Base-by-base conservation (phyloP, 2,113 vertebrate genomes). In the Tiliqua scincoides region DNA sequence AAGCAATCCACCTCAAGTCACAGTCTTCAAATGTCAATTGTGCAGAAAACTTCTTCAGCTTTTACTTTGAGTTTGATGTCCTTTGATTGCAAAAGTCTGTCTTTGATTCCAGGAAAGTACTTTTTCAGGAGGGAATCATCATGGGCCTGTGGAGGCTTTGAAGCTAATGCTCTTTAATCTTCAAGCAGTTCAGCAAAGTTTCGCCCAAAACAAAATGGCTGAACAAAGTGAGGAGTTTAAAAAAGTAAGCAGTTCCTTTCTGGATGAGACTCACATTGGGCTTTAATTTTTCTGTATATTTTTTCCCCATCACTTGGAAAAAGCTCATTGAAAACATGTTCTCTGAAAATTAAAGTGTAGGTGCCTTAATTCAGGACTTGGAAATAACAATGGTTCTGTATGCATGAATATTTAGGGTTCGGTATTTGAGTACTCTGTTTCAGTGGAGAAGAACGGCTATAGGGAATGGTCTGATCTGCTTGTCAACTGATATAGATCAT, bases 101-200 rank as follows among this genome's bases (percentile, higher is more conserved):
- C 48, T 92, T 93, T 91, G 74, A 72, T 6, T 81, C 48, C 82
- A 97, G 96, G 93, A 85, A 67, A 85, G 63, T 17, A 65, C 90
- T 2, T 93, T 93, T 72, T 94, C 92, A 83, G 96, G 94, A 79
- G 89, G 90, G 54, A 96, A 95, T 54, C 96, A 96, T 91, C 96
- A 96, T 8, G 97, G 97, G 43, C 97, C 97, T 6, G 96, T 98
- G 43, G 97, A 98, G 94, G 94, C 97, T 40, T 89, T 98, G 85
- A 98, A 98, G 84, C 95, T 96, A 62, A 97, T 96, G 93, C 91
- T 98, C 71, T 97, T 97, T 92, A 97, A 96, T 82, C 95, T 98
- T 87, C 97, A 98, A 89, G 92, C 95, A 61, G 94, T 97, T 59
- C 96, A 96, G 75, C 96, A 96, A 88, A 94, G 90, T 54, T 95